Evolutionary conservation across 2,888 invertebrate genomes (phyloP), one percentile per base, ranked within the genome.

Genomic region (Criorhina ranunculi): DNA sequence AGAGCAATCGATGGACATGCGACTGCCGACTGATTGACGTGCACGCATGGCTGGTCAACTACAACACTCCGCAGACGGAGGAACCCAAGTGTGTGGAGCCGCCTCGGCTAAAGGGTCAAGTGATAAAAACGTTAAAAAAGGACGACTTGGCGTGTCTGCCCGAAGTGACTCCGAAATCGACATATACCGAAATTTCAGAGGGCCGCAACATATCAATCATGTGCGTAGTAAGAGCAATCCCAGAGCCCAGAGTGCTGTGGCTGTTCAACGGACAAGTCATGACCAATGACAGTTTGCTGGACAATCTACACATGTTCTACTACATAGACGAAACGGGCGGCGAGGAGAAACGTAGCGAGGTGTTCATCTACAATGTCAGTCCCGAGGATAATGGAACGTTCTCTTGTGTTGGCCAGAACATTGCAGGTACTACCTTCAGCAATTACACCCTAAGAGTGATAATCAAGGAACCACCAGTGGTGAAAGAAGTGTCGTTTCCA

Each of bases 1-100:
- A 97, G 90, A 95, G 95, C 90, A 98, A 98, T 93, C 95, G 96
- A 87, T 98, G 97, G 98, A 94, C 95, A 88, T 98, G 98, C 92
- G 96, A 97, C 91, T 98, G 98, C 91, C 94, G 95, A 88, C 93
- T 97, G 89, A 93, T 95, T 87, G 95, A 96, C 88, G 92, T 97
- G 89, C 95, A 96, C 89, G 92, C 93, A 86, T 97, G 97, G 97
- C 93, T 98, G 88, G 93, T 93, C 87, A 94, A 94, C 89, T 95
- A 95, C 90, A 95, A 95, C 89, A 95, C 96, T 87, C 96, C 96
- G 7, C 95, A 96, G 89, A 94, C 95, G 33, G 94, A 95, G 67
- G 96, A 97, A 89, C 96, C 97, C 31, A 93, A 94, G 89, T 97
- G 97, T 91, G 93, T 94, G 70, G 93, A 94, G 59, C 97, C 97